Evolutionary conservation across 2,113 vertebrate species (phyloP).

Genomic region (Gymnarchus niloticus): DNA sequence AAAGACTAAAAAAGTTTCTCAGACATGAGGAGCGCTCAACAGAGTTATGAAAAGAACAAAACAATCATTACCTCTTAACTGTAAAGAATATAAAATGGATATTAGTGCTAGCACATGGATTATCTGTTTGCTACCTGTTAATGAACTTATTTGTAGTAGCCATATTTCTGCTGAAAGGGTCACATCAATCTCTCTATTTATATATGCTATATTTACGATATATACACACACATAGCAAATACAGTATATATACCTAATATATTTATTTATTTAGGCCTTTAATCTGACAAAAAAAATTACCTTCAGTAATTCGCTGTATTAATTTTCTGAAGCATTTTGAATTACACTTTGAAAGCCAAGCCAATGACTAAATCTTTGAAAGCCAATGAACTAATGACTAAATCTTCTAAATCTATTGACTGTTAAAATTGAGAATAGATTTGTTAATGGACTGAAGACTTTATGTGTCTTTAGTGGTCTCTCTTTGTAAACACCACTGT

Average conservation of each 20-base stretch:
- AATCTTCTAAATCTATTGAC: neutral
- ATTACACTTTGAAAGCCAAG: neutral
- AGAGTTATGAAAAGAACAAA: neutral
- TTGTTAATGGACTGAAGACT: neutral
- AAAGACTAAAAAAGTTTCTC: slow-evolving; percentile 15
- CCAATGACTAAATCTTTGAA: neutral
- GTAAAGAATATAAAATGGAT: neutral
- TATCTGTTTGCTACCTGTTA: neutral
- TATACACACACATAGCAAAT: neutral
- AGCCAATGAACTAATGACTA: neutral
- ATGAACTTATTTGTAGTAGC: neutral
- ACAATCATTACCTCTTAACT: neutral
- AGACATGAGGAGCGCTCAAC: slow-evolving; percentile 8
- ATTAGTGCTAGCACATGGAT: neutral
- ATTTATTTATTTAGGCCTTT: neutral
- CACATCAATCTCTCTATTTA: neutral
- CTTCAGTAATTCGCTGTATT: neutral
- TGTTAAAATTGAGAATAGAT: neutral
- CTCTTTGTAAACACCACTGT: neutral
- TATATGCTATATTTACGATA: too few relatives aligned
- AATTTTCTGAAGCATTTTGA: neutral
- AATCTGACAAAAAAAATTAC: neutral
- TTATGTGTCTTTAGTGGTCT: neutral
- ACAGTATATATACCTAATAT: too few relatives aligned
- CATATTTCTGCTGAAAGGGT: neutral